These are phyloP conservation scores for Halisarca cf. caerulea DNA, from an alignment of 37 sponge, comb jelly and placozoan genomes.

Conservation along the genomic window DNA sequence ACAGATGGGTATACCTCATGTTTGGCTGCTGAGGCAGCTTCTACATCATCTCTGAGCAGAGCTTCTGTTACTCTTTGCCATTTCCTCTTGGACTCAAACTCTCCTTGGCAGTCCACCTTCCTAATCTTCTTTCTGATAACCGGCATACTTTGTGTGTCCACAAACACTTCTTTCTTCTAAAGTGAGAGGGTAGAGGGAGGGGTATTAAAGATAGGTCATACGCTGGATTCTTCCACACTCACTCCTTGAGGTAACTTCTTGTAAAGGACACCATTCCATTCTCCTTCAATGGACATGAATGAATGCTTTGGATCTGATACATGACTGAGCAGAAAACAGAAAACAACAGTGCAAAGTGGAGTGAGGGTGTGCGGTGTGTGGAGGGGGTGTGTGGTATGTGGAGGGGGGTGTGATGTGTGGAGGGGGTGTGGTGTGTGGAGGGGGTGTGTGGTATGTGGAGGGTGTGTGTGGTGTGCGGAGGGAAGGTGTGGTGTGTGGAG, in stretches of 20 bases:
- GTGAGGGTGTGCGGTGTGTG: neutral
- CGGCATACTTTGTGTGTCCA: slow-evolving; percentile 76
- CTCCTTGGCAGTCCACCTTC: slow-evolving; percentile 68
- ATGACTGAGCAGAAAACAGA: slow-evolving; percentile 71
- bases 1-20: slow-evolving; percentile 52
- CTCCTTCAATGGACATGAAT: slow-evolving; percentile 85
- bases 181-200: neutral
- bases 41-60: slow-evolving; percentile 58
- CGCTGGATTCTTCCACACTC: neutral
- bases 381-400: neutral
- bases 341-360: too few species aligned
- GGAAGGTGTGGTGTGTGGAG: too few species aligned
- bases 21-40: slow-evolving; percentile 92
- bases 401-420: too few species aligned
- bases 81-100: slow-evolving; percentile 70
- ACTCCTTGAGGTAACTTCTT: slow-evolving; percentile 74
- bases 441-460: too few species aligned
- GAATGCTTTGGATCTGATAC: slow-evolving; percentile 62
- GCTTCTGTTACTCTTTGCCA: slow-evolving; percentile 89
- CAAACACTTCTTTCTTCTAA: slow-evolving; percentile 82
- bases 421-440: too few species aligned
- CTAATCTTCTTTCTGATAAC: slow-evolving; percentile 85
- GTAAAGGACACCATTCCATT: slow-evolving; percentile 97
- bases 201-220: too few species aligned
- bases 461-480: too few species aligned